Conservation (phyloP, 2,113 vertebrate species). For the Sterrhoptilus dennistouni region DNA sequence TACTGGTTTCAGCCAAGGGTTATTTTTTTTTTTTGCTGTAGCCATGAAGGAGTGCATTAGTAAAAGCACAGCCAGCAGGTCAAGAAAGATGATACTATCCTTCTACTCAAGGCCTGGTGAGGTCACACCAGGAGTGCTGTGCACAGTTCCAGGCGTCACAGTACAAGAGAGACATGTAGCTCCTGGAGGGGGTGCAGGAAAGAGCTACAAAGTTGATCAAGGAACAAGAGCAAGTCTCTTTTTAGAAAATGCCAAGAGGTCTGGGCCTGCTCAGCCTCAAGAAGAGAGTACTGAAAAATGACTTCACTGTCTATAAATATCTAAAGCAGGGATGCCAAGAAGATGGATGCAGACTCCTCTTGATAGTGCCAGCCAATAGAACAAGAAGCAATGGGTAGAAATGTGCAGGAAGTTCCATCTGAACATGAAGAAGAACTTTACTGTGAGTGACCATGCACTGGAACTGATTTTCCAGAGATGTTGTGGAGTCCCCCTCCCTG, state of each 20-base stretch:
- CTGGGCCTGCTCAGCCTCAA: background rate
- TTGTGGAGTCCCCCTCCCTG: background rate
- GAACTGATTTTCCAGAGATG: background rate
- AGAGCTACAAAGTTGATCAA: background rate
- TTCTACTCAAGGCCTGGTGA: background rate
- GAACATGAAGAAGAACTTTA: background rate
- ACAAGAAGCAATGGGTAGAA: background rate
- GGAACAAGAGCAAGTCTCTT: background rate
- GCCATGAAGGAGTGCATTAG: background rate
- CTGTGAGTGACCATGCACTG: background rate
- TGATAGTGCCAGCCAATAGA: accelerated
- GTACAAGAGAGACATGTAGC: background rate
- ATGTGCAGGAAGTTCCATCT: background rate
- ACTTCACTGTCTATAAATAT: background rate
- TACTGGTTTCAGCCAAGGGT: background rate
- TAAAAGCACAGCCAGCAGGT: background rate
- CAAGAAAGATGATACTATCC: background rate
- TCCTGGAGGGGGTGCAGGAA: background rate
- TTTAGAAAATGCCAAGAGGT: background rate
- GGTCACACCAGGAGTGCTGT: background rate
- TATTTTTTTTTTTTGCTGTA: background rate
- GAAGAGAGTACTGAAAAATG: background rate
- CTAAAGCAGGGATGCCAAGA: background rate
- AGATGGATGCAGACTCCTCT: background rate
- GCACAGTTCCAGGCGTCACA: background rate